Conservation (phyloP, 2,888 invertebrate species). For the Allolobophora icterica region DNA sequence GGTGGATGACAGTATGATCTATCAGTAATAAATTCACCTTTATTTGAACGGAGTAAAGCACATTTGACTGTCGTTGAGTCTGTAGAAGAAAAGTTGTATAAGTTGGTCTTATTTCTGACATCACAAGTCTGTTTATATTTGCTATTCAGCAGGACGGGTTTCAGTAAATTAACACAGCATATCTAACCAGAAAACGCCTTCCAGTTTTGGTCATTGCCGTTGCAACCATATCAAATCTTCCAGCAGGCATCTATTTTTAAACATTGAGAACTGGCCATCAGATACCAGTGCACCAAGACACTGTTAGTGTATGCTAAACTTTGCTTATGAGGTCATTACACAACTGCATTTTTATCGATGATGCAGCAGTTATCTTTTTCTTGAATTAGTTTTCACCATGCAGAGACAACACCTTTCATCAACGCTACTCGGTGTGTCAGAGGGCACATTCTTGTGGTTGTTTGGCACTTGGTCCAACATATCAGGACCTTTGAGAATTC, state of each 20-base stretch:
- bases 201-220: too few relatives aligned
- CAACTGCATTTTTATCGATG: not conserved
- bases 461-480: not conserved
- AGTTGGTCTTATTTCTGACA: not conserved
- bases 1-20: not conserved
- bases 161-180: not conserved
- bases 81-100: not conserved
- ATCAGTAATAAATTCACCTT: not conserved
- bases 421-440: not conserved
- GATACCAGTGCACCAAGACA: not conserved
- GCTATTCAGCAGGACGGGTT: too few relatives aligned
- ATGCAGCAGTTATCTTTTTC: not conserved
- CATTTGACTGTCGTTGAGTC: not conserved
- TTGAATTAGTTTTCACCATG: not conserved
- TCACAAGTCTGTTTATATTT: slow-evolving; percentile 1
- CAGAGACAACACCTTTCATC: not conserved
- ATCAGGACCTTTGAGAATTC: not conserved
- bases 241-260: not conserved
- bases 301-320: not conserved
- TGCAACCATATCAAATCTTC: not conserved
- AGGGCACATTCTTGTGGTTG: not conserved
- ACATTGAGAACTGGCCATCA: not conserved
- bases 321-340: too few relatives aligned
- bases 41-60: not conserved
- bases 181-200: too few relatives aligned